phyloP scores from a whole-genome alignment of 2,797 vertebrate genomes.

The Tokudaia muenninki region DNA sequence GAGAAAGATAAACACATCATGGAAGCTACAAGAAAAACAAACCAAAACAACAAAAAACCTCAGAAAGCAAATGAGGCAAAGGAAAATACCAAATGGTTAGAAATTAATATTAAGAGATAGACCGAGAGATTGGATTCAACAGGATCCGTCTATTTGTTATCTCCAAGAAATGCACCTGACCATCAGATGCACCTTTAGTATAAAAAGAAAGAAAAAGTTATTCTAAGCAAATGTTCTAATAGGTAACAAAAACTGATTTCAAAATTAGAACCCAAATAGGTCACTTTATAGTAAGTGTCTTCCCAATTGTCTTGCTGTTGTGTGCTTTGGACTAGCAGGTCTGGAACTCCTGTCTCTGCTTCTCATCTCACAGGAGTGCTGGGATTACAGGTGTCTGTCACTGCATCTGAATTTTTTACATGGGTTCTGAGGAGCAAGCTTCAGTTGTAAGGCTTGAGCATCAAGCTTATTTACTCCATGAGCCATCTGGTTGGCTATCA shows the following conservation, averaged over 20 bases:
- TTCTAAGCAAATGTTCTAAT: background rate
- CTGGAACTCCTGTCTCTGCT: background rate
- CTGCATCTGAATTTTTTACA: background rate
- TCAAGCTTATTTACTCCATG: background rate
- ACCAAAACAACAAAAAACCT: background rate
- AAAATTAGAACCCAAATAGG: background rate
- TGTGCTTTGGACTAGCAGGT: background rate
- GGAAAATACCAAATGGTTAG: background rate
- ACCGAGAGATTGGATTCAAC: background rate
- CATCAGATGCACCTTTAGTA: background rate
- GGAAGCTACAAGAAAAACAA: background rate
- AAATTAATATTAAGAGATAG: background rate
- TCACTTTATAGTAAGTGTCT: background rate
- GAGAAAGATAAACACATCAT: background rate
- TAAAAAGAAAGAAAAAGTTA: background rate
- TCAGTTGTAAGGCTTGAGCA: background rate
- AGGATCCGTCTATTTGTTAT: background rate
- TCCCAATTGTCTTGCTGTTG: too few relatives aligned
- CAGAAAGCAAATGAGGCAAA: background rate
- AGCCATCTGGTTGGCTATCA: background rate
- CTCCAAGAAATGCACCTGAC: background rate
- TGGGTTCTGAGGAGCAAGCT: background rate
- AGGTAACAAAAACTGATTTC: background rate
- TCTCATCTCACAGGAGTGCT: too few relatives aligned
- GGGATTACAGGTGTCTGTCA: background rate